Conservation (phyloP, 2,113 vertebrate species). For the Dipodomys stephensi region DNA sequence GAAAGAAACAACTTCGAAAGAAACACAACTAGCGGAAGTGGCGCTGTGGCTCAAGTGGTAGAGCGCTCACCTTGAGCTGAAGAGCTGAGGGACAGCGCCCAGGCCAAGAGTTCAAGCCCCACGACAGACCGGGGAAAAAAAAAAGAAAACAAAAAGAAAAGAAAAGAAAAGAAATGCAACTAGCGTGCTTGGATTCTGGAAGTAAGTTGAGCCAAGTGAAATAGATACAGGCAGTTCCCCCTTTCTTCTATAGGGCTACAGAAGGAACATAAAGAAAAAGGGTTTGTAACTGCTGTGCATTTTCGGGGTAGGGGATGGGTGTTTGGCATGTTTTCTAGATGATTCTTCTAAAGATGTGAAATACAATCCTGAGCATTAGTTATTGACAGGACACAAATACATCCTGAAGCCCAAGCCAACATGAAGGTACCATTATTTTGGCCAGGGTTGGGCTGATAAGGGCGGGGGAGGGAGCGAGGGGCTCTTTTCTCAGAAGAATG, state of each 20-base stretch:
- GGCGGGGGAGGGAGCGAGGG: neutral
- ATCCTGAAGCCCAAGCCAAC: neutral
- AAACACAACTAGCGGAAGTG: no score
- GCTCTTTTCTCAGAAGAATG: conserved; percentile 70
- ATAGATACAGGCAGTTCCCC: neutral
- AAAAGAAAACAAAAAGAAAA: no score
- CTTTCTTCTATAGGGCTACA: neutral
- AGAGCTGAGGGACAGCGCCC: no score
- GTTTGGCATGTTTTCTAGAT: neutral
- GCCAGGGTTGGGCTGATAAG: conserved; percentile 66
- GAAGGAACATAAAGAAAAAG: neutral
- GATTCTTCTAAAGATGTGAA: neutral
- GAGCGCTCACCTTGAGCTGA: no score
- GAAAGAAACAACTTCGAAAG: conserved; percentile 58
- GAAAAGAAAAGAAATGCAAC: no score
- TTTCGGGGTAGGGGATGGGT: neutral
- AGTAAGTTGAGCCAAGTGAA: neutral
- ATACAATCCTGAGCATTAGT: neutral
- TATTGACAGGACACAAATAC: conserved; percentile 37
- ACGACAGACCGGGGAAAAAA: no score
- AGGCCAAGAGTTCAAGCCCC: no score
- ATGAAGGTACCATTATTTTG: conserved; percentile 37
- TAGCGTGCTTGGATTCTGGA: neutral
- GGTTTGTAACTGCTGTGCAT: neutral
- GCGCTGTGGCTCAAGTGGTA: no score